Evolutionary conservation across 1,140 invertebrate species (phyloP), one percentile per base, ranked within the genome.

Genomic region (Trichonephila clavipes): DNA sequence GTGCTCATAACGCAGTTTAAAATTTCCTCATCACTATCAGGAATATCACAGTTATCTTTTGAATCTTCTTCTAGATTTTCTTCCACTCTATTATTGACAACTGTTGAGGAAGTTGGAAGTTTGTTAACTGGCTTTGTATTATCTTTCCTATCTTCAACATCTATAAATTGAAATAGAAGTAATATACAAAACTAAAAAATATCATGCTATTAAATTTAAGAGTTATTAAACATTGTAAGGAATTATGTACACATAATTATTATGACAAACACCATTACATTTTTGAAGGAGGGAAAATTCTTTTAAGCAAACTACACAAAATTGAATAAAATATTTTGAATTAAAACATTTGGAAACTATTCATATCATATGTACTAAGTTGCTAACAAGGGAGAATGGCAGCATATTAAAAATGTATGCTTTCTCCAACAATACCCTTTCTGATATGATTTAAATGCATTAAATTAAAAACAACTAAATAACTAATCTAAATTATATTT

Each of bases 41-140:
- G 72, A 19, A 77, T 40, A 77, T 77, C 72, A 77, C 72, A 77
- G 18, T 18, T 77, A 34, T 77, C 72, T 34, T 28, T 77, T 77
- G 72, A 77, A 18, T 28, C 28, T 34, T 28, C 28, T 34, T 77
- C 34, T 28, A 77, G 14, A 19, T 19, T 34, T 16, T 34, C 18
- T 34, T 40, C 16, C 18, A 19, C 28, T 6, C 18, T 12, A 19
- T 40, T 77, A 21, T 64, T 19, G 16, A 12, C 18, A 64, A 21
- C 21, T 64, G 62, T 64, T 6, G 18, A 77, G 34, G 72, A 77
- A 18, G 24, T 40, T 34, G 72, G 28, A 40, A 77, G 18, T 40
- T 77, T 14, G 2, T 77, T 77, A 34, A 77, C 4, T 34, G 34
- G 14, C 28, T 77, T 77, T 77, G 12, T 28, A 40, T 77, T 34